Evolutionary conservation across 2,113 vertebrate species (phyloP), one percentile per base, ranked within the genome.

Genomic region (Phalacrocorax brasilianus): DNA sequence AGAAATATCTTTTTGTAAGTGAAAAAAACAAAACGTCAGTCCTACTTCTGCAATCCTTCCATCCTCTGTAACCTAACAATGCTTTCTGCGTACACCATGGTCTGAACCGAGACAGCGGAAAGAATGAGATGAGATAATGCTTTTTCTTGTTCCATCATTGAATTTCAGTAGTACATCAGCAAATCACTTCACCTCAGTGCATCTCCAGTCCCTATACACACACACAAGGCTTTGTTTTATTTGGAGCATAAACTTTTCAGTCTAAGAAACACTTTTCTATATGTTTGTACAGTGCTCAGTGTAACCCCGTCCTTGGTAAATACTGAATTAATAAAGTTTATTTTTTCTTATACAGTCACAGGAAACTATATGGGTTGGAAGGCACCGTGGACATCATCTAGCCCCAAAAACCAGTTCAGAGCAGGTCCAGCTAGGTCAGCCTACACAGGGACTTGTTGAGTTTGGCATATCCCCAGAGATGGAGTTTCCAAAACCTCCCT

Each of bases 1-100:
- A 89, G 70, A 93, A 95, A 96, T 93, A 78, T 45, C 61, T 89
- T 93, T 93, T 68, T 83, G 20, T 38, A 72, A 88, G 68, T 74
- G 70, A 87, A 87, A 85, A 59, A 59, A 61, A 77, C n/a, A 82
- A 84, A 94, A 56, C 27, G 68, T 56, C 65, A 67, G 73, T 75
- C 17, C 1, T 38, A 18, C 16, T 93, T 86, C n/a, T 52, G 79
- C 86, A 96, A 53, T 94, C 62, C 76, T 94, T 95, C 93, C 86
- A 38, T 42, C 61, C 65, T 82, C 32, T 78, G 86, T 75, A 89
- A 88, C 58, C 55, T 63, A 47, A 71, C 38, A 32, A 56, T 55
- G 22, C 44, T 87, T 84, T 77, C 70, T 68, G 77, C 14, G 1
- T 40, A 61, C 62, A 75, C 33, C 30, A 15, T 26, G 9, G 56